These are phyloP conservation scores for Pygoscelis antarcticus DNA, from an alignment of 2,113 vertebrate genomes.

Conservation along the genomic window DNA sequence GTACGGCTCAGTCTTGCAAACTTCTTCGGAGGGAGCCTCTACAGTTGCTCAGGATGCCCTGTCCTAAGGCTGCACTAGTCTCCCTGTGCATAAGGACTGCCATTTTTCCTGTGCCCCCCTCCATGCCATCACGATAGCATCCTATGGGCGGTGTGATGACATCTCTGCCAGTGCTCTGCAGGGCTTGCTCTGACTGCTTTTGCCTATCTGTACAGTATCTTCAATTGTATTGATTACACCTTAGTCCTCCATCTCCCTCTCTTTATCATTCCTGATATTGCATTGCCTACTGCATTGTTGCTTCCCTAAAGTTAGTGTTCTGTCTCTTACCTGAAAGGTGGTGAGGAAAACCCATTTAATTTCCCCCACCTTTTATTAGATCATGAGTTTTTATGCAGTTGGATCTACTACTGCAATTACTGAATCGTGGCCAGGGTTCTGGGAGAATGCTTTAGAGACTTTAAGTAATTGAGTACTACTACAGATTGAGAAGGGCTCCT, in stretches of 20 bases:
- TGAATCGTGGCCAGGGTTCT: not conserved
- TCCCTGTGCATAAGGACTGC: not conserved
- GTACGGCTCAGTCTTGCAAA: not conserved
- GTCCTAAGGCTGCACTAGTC: not conserved
- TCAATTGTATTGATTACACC: not conserved
- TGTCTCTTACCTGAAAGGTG: not conserved
- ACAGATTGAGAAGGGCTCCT: not conserved
- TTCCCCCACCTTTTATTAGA: not conserved
- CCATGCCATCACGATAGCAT: fast-evolving
- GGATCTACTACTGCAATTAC: not conserved
- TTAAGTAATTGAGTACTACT: not conserved
- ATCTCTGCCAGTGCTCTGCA: not conserved
- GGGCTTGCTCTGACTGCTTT: not conserved
- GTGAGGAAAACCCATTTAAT: not conserved
- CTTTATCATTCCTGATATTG: not conserved
- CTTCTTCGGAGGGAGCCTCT: not conserved
- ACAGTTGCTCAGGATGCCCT: not conserved
- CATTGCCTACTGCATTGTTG: not conserved
- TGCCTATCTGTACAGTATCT: not conserved
- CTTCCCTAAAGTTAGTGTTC: not conserved
- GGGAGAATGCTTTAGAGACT: not conserved
- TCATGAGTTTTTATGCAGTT: not conserved
- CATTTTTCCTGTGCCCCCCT: not conserved
- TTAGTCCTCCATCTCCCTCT: not conserved
- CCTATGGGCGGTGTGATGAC: not conserved